phyloP scores from a whole-genome alignment of 1,140 invertebrate genomes.

The Drosophila ogumai region DNA sequence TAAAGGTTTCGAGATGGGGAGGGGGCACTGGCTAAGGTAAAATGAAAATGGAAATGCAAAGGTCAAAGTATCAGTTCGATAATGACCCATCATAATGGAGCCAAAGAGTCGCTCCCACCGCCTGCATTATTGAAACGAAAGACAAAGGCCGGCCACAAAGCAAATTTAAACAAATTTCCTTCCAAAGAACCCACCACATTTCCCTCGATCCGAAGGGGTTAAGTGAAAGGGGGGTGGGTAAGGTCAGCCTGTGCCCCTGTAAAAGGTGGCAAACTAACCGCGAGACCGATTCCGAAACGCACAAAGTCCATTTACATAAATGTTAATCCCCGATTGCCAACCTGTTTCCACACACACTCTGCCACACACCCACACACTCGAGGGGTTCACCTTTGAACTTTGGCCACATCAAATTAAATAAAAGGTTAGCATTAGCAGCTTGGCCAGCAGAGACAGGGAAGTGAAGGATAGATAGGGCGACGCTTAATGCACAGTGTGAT shows the following conservation, averaged over 20 bases:
- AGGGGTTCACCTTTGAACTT: constrained; percentile 70
- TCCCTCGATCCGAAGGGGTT: not conserved
- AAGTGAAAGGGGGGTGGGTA: not conserved
- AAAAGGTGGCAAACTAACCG: constrained; percentile 8
- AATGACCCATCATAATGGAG: constrained; percentile 54
- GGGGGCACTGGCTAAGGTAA: not conserved
- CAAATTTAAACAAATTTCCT: constrained; percentile 58
- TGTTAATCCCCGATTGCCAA: constrained; percentile 48
- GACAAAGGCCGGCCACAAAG: constrained; percentile 45
- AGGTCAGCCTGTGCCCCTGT: not conserved
- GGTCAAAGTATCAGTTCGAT: constrained; percentile 49
- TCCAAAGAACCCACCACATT: not conserved
- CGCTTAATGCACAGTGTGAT: constrained; percentile 10
- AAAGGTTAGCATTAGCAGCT: constrained; percentile 68
- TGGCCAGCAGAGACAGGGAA: not conserved
- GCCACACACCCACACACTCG: constrained; percentile 11
- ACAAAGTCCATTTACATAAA: constrained; percentile 74
- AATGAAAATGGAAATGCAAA: constrained; percentile 12
- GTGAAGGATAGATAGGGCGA: constrained; percentile 1
- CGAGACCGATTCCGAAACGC: constrained; percentile 33
- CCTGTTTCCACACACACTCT: constrained; percentile 7
- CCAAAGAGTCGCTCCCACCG: constrained; percentile 7
- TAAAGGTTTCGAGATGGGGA: not conserved
- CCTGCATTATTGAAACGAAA: constrained; percentile 50
- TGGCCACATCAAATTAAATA: constrained; percentile 73